Base-by-base conservation (phyloP, 2,113 vertebrate genomes). In the Dicrurus megarhynchus region DNA sequence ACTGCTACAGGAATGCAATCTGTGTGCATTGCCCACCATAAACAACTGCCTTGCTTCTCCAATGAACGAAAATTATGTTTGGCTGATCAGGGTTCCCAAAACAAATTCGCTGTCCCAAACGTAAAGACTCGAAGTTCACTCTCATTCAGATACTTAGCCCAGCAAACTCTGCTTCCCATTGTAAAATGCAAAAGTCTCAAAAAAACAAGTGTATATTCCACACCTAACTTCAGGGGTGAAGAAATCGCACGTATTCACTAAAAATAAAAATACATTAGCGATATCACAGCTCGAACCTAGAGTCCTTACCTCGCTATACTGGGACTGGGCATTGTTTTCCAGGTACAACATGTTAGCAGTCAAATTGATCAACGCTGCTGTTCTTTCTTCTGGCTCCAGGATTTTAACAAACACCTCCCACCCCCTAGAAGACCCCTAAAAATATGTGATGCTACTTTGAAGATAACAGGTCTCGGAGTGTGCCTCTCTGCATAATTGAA, bases 261-360 rank as follows among this genome's bases (percentile, higher is more conserved):
- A 80, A 82, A 93, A 90, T 56, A 74, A 92, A 80, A 71, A 74
- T 16, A 75, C 11, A 49, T 56, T 76, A 63, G 57, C 11, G 7
- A 56, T 14, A 81, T 32, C 52, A 91, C 41, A 93, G 71, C 84
- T 80, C 80, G 97, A 96, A 95, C 96, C 95, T 96, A 77, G 93
- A 96, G 83, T 94, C 93, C 99, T 99, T 99, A 99, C 99, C 99
- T 99, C 99, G 90, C 97, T 99, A 98, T 99, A 99, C 75, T 99
- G 98, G 95, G 99, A 98, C 91, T 99, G 98, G 97, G 98, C 98
- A 97, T 98, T 99, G 97, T 99, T 99, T 98, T 99, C 99, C 98
- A 99, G 98, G 98, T 99, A 99, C 99, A 99, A 99, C 99, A 99
- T 99, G 98, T 99, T 99, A 98, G 99, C 99, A 98, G 99, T 99